These are phyloP conservation scores for Tillus elongatus DNA, from an alignment of 2,888 invertebrate genomes.

Conservation along the genomic window DNA sequence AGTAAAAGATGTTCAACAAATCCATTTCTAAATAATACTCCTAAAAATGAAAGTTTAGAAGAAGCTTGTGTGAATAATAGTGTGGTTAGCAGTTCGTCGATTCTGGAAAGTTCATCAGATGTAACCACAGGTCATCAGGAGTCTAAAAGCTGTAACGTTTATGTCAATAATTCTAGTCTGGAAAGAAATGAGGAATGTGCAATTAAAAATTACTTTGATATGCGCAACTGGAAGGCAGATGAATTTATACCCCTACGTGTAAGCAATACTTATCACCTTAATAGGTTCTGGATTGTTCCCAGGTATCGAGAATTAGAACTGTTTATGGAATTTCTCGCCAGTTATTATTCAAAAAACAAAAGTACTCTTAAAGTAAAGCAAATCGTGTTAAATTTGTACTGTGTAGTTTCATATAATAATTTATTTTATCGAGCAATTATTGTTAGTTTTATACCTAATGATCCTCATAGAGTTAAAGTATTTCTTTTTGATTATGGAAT, in stretches of 20 bases:
- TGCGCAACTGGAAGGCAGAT: background rate
- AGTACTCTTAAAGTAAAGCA: background rate
- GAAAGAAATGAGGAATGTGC: background rate
- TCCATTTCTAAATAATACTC: too few relatives aligned
- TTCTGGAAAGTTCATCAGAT: too few relatives aligned
- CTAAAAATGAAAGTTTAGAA: background rate
- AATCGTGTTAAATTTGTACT: background rate
- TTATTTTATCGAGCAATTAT: background rate
- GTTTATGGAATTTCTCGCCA: background rate
- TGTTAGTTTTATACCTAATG: background rate
- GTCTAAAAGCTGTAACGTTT: too few relatives aligned
- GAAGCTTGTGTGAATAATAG: too few relatives aligned
- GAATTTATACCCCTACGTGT: background rate
- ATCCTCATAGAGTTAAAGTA: background rate
- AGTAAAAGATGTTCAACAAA: background rate
- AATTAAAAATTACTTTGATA: background rate
- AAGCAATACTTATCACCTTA: background rate
- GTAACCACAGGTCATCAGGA: too few relatives aligned
- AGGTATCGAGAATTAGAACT: background rate
- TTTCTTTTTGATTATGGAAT: background rate
- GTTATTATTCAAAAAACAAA: background rate
- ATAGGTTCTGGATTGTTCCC: conserved; percentile 1
- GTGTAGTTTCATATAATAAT: background rate
- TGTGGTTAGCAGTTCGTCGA: too few relatives aligned
- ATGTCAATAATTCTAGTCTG: background rate